Evolutionary conservation across 2,888 invertebrate genomes (phyloP).

Genomic region (Agonopterix heracliana): DNA sequence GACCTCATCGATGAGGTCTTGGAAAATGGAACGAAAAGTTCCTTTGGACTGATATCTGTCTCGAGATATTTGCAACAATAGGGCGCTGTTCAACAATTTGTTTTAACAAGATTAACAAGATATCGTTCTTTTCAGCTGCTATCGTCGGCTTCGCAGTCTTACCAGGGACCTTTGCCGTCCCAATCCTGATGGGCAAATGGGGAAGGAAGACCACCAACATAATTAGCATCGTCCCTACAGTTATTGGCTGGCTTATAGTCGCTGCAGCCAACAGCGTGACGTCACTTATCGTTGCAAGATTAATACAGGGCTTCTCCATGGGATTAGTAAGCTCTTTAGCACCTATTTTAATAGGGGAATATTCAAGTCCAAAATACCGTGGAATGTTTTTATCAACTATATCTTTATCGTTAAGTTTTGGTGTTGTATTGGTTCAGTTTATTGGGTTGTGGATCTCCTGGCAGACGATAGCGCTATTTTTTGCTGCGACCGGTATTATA

Average conservation of each 20-base stretch:
- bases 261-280: slow-evolving; percentile 35
- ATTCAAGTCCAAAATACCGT: slow-evolving; percentile 71
- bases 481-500: slow-evolving; percentile 53
- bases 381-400: slow-evolving; percentile 77
- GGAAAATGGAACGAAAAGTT: too few relatives aligned
- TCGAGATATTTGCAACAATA: too few relatives aligned
- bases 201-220: slow-evolving; percentile 73
- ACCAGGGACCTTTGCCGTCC: slow-evolving; percentile 42
- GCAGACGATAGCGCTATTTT: slow-evolving; percentile 69
- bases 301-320: slow-evolving; percentile 53
- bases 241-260: slow-evolving; percentile 61
- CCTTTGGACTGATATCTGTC: too few relatives aligned
- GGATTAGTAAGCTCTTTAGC: slow-evolving; percentile 63
- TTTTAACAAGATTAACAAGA: too few relatives aligned
- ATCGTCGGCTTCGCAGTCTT: slow-evolving; percentile 44
- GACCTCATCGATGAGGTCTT: too few relatives aligned
- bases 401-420: slow-evolving; percentile 73
- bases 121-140: slow-evolving; percentile 14
- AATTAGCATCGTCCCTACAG: slow-evolving; percentile 54
- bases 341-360: slow-evolving; percentile 69
- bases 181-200: slow-evolving; percentile 64
- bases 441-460: slow-evolving; percentile 76
- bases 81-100: too few relatives aligned
- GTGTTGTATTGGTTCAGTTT: slow-evolving; percentile 75
- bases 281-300: slow-evolving; percentile 35